Base-by-base conservation (phyloP, 1,140 invertebrate species). In the Drosophila jambulina region DNA sequence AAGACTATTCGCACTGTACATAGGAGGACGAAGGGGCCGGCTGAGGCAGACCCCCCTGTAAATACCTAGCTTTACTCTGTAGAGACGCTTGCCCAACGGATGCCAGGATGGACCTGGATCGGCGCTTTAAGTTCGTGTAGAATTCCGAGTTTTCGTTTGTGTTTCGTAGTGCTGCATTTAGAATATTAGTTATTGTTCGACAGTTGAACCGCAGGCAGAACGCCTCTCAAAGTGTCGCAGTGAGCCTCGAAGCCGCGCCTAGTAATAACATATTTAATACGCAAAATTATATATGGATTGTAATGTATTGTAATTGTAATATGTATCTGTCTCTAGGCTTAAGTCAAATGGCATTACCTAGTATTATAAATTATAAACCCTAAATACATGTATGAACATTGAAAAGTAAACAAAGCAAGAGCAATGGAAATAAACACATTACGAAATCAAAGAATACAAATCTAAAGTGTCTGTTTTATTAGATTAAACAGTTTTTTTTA, bases 21-120 rank as follows among this genome's bases (percentile, higher is more conserved):
- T 77, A 77, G 38, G 42, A 54, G 42, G 7, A 29, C 17, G 19
- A 36, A 0, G 13, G 36, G 46, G 40, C 43, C 36, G 25, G 12
- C 27, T n/a, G 25, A 51, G 60, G 25, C 40, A 43, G 60, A 27
- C 45, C 45, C 48, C 53, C 43, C 54, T 88, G 84, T 87, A 87
- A 77, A 87, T 87, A 88, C 57, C 27, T 87, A 87, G 84, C 81
- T 87, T 88, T 88, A 87, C 81, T 80, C 59, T 64, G 29, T 81
- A 80, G 82, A 58, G 49, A 56, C 60, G 75, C 70, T 80, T 75
- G 64, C 67, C 45, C 60, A 63, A 45, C 34, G 45, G 27, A 71
- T 42, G 27, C 49, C 38, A 60, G 64, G 53, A 71, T 34, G 38
- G n/a, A 43, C 54, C 71, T 67, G 74, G 48, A 57, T 42, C 70